Base-by-base conservation (phyloP, 2,113 vertebrate species). In the Hemiscyllium ocellatum region DNA sequence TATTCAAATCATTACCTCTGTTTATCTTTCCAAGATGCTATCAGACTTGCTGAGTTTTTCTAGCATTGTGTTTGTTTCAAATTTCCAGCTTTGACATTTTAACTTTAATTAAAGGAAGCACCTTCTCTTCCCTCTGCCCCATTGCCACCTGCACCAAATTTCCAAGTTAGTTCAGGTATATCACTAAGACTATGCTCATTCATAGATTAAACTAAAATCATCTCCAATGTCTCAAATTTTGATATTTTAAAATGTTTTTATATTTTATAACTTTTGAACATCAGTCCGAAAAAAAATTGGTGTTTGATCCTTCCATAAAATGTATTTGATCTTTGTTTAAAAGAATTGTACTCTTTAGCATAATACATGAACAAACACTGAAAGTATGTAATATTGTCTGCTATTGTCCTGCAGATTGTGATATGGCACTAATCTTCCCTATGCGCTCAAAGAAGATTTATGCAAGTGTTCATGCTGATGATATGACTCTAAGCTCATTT, bases 361-460 rank as follows among this genome's bases (percentile, higher is more conserved):
- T n/a, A 33, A 17, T 80, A 86, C 22, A 95, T 13, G 13, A 68
- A 29, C n/a, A 17, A 5, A 24, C 56, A 33, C 42, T 52, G 50
- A 61, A 66, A 7, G n/a, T 10, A 37, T 29, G 70, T 42, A 96
- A 42, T 96, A 22, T 96, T 33, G 80, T 70, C 93, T 96, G 96
- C 69, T 52, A 5, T 47, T 95, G 37, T 72, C 56, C 37, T 61
- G 4, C 95, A 99, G 99, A 98, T 69, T 99, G 98, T 96, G 99
- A 99, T 96, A 98, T 97, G 24, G 98, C 98, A 0, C 97, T 99
- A 68, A 97, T 99, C 96, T 99, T 99, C 96, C 99, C 99, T 22
- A 99, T 99, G 98, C 98, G 98, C 42, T 99, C 99, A 0, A 97
- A 97, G 87, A 98, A 98, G 96, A 99, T 98, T 96, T 98, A 98